Base-by-base conservation (phyloP, 2,888 invertebrate species). In the Harpalus rubripes region DNA sequence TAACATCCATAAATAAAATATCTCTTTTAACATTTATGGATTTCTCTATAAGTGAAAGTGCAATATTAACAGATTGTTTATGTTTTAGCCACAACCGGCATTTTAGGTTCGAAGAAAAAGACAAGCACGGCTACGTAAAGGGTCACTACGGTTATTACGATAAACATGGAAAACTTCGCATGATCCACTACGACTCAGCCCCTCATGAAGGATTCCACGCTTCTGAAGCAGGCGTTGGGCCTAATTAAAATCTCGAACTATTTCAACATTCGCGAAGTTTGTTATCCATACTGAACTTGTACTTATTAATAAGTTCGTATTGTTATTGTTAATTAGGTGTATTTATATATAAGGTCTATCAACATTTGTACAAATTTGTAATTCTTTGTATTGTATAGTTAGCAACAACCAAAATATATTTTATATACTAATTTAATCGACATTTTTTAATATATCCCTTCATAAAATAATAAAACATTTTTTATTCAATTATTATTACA, bases 81-180 rank as follows among this genome's bases (percentile, higher is more conserved):
- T 87, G 87, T 92, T 93, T 4, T 92, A 96, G 96, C 83, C 94
- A 95, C 90, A 96, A 96, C 91, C 93, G 96, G 32, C 96, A 96
- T 88, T 97, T 96, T 90, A 94, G 96, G 86, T 95, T 93, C 89
- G 97, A 97, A 90, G 96, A 96, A 90, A 93, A 95, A 81, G 95
- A 96, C 90, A 94, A 94, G 86, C 94, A 95, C 84, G 96, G 96
- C 5, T 92, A 94, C 85, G 95, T 96, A 63, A 94, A 94, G 87
- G 96, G 96, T 4, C 95, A 96, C 89, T 97, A 96, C 89, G 96
- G 96, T 61, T 96, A 95, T 90, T 94, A 95, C 89, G 96, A 96
- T 90, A 94, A 94, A 86, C 91, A 92, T 87, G 96, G 96, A 15
- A 96, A 96, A 91, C 92, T 96, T 58, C 94, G 95, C 87, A 93